A percentile compares a stretch with the other conserved stretches of the same genome.
Evolutionary conservation across 2,797 vertebrate genomes (phyloP).

Genomic region (Xerus rutilus): DNA sequence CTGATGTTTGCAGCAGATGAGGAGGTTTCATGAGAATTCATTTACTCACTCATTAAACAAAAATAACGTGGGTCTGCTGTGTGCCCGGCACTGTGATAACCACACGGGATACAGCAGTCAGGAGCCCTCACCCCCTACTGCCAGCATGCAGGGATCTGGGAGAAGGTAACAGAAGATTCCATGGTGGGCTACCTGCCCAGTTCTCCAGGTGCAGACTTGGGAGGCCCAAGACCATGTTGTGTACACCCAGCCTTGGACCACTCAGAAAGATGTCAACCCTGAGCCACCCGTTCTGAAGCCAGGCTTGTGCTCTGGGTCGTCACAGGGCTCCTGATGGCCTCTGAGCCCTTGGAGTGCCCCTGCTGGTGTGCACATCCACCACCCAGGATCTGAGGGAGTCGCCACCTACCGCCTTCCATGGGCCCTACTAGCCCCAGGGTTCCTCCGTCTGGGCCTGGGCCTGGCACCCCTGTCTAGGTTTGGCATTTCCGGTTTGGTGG

Average conservation of each 20-base stretch:
- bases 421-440: fast-evolving
- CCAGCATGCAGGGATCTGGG: no score
- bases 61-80: fast-evolving
- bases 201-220: no score
- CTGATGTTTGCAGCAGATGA: not conserved
- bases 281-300: fast-evolving
- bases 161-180: not conserved
- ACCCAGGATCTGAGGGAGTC: not conserved
- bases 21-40: not conserved
- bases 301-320: fast-evolving
- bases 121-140: not conserved
- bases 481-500: not conserved
- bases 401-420: fast-evolving
- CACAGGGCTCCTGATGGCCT: not conserved
- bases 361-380: no score
- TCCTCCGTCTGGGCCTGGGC: not conserved
- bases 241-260: not conserved
- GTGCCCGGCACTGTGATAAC: not conserved
- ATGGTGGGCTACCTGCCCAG: not conserved
- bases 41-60: not conserved
- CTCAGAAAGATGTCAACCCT: not conserved
- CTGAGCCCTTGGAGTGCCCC: not conserved
- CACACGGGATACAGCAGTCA: fast-evolving
- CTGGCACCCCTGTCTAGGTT: not conserved
- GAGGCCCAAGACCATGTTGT: not conserved